phyloP scores from a whole-genome alignment of 2,113 vertebrate genomes.

The Andinoacara biseriatus region DNA sequence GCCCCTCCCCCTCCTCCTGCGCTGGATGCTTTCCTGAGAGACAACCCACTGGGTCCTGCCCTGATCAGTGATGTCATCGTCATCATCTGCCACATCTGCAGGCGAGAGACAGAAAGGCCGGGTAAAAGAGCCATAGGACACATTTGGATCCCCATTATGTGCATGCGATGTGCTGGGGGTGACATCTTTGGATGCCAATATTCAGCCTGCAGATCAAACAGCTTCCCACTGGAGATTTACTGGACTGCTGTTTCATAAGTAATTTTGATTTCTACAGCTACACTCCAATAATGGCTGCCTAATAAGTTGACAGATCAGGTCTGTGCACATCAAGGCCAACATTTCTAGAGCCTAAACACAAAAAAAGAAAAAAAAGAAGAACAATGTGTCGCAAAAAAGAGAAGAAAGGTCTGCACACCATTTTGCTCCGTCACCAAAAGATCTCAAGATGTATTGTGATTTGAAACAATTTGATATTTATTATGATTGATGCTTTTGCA shows the following conservation, averaged over 20 bases:
- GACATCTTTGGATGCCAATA: slow-evolving; percentile 42
- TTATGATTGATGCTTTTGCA: background rate
- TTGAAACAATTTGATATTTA: background rate
- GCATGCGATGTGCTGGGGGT: slow-evolving; percentile 16
- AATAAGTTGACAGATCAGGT: background rate
- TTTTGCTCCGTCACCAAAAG: background rate
- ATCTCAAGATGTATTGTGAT: too few relatives aligned
- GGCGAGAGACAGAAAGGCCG: slow-evolving; percentile 36
- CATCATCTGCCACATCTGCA: slow-evolving; percentile 76
- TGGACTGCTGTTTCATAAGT: background rate
- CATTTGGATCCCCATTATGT: background rate
- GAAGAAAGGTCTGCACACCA: background rate
- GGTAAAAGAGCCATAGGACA: slow-evolving; percentile 26
- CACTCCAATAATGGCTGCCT: background rate
- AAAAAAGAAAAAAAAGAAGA: background rate
- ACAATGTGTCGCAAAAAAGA: too few relatives aligned
- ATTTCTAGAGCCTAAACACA: background rate
- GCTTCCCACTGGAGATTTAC: slow-evolving; percentile 30
- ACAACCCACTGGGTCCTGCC: slow-evolving; percentile 63
- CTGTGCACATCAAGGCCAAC: background rate
- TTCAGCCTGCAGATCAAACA: slow-evolving; percentile 21
- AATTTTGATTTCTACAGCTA: slow-evolving; percentile 33
- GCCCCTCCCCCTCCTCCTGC: slow-evolving; percentile 55
- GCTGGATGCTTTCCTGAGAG: slow-evolving; percentile 62
- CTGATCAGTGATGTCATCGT: slow-evolving; percentile 64